phyloP scores from a whole-genome alignment of 2,113 vertebrate species.

The Rafetus swinhoei region DNA sequence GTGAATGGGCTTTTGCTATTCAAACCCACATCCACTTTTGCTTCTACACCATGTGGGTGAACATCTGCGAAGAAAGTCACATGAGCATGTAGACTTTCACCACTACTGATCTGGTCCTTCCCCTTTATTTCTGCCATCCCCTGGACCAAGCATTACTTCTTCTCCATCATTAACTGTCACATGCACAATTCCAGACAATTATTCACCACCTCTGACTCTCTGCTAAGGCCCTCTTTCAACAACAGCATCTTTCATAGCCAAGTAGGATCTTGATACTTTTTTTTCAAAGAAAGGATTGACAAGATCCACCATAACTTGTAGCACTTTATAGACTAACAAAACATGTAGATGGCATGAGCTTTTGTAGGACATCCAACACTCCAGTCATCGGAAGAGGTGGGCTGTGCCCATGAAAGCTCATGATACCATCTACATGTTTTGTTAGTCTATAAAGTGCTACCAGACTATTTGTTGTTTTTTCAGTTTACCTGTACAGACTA shows the following conservation, averaged over 20 bases:
- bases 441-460: too few species aligned
- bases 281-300: not conserved
- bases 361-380: too few species aligned
- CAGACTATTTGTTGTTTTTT: too few species aligned
- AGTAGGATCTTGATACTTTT: not conserved
- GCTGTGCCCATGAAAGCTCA: too few species aligned
- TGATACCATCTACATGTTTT: too few species aligned
- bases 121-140: constrained; percentile 14
- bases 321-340: too few species aligned
- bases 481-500: too few species aligned
- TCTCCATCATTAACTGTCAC: not conserved
- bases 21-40: not conserved
- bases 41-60: not conserved
- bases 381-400: too few species aligned
- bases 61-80: not conserved
- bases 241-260: not conserved
- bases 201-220: not conserved
- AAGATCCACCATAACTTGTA: too few species aligned
- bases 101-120: not conserved
- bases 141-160: not conserved
- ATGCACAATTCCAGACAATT: not conserved
- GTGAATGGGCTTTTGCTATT: not conserved
- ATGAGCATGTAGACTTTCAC: not conserved
- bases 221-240: too few species aligned
- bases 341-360: too few species aligned